phyloP scores from a whole-genome alignment of 2,113 vertebrate genomes.

The Poecile atricapillus region DNA sequence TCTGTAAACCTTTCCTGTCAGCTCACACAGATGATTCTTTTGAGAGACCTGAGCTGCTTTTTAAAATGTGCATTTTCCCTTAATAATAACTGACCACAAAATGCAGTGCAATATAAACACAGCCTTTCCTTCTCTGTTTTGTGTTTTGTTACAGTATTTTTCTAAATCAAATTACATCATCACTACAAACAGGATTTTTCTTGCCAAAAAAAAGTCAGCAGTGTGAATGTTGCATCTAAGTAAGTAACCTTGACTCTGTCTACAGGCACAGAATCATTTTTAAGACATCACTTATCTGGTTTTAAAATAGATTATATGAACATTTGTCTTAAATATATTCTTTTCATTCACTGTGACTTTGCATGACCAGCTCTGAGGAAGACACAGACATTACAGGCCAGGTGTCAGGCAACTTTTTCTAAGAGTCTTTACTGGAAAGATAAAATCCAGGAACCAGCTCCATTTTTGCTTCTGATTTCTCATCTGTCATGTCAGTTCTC shows the following conservation, averaged over 20 bases:
- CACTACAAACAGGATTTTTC: neutral
- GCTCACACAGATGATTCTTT: neutral
- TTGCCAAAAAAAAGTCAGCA: neutral
- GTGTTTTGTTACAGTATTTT: neutral
- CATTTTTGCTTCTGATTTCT: neutral
- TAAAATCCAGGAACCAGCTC: neutral
- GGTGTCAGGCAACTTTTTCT: neutral
- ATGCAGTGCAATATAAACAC: neutral
- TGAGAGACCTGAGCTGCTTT: neutral
- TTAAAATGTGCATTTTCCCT: neutral
- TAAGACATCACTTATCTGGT: neutral
- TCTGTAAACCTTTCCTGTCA: conserved; percentile 17
- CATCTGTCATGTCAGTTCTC: neutral
- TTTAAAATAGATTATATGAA: neutral
- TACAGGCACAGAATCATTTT: neutral
- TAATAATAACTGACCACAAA: neutral
- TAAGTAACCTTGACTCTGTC: neutral
- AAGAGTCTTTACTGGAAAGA: neutral
- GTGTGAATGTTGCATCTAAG: neutral
- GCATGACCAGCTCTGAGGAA: neutral
- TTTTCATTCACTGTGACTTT: neutral
- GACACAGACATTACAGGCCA: neutral
- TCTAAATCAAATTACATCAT: neutral
- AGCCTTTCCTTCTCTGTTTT: neutral
- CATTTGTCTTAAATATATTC: neutral